A percentile compares a stretch with the other conserved stretches of the same genome.
Conservation (phyloP, 2,888 invertebrate genomes). For the Graphium colonna region DNA sequence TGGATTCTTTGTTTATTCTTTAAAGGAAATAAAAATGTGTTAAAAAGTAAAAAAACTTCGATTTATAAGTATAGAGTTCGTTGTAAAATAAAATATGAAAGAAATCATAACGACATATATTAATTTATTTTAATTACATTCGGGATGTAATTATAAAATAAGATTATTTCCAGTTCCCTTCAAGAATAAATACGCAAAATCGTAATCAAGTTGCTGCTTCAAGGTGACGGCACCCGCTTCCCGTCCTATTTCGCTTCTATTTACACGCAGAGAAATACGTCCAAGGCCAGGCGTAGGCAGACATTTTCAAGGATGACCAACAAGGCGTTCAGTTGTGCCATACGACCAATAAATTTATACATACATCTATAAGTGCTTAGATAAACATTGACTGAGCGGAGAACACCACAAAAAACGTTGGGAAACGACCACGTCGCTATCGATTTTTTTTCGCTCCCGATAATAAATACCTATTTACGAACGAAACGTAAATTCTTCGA, state of each 20-base stretch:
- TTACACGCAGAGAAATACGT: constrained; percentile 29
- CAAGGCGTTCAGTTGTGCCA: constrained; percentile 24
- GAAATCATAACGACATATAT: no score
- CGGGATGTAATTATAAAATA: no score
- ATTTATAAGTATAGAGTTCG: no score
- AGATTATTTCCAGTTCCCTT: no score
- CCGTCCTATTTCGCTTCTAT: constrained; percentile 38
- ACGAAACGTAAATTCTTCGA: background rate
- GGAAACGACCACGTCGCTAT: constrained; percentile 2
- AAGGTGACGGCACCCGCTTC: no score
- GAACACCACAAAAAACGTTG: constrained; percentile 17
- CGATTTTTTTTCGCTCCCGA: background rate
- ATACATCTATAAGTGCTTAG: constrained; percentile 19
- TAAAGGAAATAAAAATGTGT: no score
- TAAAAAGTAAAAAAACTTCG: no score
- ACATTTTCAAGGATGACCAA: constrained; percentile 25
- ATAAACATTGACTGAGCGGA: constrained; percentile 23
- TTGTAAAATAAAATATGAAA: no score
- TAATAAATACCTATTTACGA: background rate
- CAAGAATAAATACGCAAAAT: no score
- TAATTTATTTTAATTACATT: no score
- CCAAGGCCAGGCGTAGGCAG: constrained; percentile 32
- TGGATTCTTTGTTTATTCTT: no score
- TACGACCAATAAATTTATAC: constrained; percentile 5
- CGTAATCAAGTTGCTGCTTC: no score